phyloP scores from a whole-genome alignment of 2,113 vertebrate genomes.

The Corapipo altera region DNA sequence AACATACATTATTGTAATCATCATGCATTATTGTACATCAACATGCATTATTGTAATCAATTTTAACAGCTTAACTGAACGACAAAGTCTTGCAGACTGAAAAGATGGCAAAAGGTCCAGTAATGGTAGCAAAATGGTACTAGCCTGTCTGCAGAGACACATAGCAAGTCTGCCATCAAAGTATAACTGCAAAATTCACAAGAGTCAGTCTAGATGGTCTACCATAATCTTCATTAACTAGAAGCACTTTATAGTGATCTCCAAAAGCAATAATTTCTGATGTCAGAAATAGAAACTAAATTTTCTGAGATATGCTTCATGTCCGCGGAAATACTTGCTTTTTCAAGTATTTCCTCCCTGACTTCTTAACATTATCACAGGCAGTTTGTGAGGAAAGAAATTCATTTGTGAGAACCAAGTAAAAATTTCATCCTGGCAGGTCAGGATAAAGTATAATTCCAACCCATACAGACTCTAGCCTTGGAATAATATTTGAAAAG shows the following conservation, averaged over 20 bases:
- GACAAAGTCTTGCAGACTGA: not conserved
- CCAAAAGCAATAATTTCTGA: not conserved
- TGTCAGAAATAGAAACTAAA: not conserved
- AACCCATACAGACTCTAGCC: not conserved
- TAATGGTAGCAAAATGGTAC: not conserved
- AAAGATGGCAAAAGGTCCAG: not conserved
- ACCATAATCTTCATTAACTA: not conserved
- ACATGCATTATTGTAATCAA: fast-evolving
- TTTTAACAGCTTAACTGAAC: not conserved
- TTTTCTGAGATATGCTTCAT: not conserved
- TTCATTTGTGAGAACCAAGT: not conserved
- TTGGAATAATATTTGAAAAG: conserved; percentile 21
- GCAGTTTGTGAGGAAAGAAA: not conserved
- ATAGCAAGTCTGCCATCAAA: not conserved
- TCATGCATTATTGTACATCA: not conserved
- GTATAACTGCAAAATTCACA: not conserved
- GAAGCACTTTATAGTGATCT: not conserved
- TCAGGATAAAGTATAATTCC: conserved; percentile 8
- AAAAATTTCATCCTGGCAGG: not conserved
- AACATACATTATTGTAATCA: not conserved
- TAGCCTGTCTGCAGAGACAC: not conserved
- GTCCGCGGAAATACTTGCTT: not conserved
- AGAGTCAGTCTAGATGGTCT: not conserved
- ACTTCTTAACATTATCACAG: not conserved
- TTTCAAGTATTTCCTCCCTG: not conserved